Evolutionary conservation across 2,888 invertebrate genomes (phyloP).

Genomic region (Perithous albicinctus): DNA sequence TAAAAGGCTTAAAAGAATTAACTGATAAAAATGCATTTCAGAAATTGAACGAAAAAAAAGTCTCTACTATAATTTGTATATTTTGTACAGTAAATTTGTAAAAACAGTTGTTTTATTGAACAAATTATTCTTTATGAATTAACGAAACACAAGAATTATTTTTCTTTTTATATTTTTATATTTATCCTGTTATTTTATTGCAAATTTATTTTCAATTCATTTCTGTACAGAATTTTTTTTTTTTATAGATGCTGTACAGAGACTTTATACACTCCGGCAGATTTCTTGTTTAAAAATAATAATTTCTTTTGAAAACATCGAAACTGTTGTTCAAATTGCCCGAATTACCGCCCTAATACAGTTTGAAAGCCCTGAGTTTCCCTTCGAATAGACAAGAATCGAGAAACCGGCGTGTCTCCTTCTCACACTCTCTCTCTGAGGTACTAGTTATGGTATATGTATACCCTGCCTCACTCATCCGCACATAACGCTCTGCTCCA

Average conservation of each 20-base stretch:
- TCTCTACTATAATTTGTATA: no score
- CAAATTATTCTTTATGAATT: no score
- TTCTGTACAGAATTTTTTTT: no score
- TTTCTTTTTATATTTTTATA: no score
- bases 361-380: not conserved
- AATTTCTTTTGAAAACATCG: not conserved
- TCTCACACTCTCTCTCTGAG: slow-evolving; percentile 11
- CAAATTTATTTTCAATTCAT: no score
- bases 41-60: no score
- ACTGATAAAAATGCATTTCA: no score
- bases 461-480: slow-evolving; percentile 21
- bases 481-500: slow-evolving; percentile 8
- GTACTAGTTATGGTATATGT: slow-evolving; percentile 29
- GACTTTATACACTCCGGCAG: not conserved
- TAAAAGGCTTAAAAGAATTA: no score
- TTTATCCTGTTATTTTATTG: no score
- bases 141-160: no score
- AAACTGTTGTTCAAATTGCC: not conserved
- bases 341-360: not conserved
- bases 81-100: no score
- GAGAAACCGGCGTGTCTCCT: not conserved
- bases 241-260: not conserved
- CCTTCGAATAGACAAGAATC: not conserved
- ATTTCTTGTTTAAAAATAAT: not conserved
- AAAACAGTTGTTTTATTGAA: no score